A percentile compares a stretch with the other conserved stretches of the same genome.
Conservation (phyloP, 1,140 invertebrate genomes). For the Eufriesea mexicana region DNA sequence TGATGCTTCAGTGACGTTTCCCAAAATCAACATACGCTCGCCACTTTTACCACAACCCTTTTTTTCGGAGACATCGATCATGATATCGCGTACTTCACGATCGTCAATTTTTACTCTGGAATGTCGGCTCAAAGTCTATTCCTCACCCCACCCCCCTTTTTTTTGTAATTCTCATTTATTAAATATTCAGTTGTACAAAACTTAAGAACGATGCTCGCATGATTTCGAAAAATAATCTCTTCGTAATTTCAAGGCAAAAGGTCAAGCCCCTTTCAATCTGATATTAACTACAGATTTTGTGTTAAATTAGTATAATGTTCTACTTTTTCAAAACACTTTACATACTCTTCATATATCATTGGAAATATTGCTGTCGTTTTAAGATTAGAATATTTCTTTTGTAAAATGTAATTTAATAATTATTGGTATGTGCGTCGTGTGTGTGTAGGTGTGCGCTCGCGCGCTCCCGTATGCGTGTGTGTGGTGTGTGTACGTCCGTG, state of each 20-base stretch:
- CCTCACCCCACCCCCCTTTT: slow-evolving; percentile 44
- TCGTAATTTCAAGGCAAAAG: slow-evolving; percentile 21
- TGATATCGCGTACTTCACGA: slow-evolving; percentile 26
- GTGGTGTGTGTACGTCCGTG: not conserved
- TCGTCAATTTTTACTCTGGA: slow-evolving; percentile 53
- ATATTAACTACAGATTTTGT: slow-evolving; percentile 33
- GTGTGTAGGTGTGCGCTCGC: no score
- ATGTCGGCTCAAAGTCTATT: slow-evolving; percentile 58
- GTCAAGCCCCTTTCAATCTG: slow-evolving; percentile 7
- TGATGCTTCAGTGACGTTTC: slow-evolving; percentile 31
- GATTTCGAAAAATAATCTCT: slow-evolving; percentile 38
- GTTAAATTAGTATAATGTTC: slow-evolving; percentile 46
- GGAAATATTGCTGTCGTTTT: not conserved
- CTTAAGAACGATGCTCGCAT: not conserved
- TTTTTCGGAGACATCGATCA: slow-evolving; percentile 41
- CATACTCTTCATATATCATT: slow-evolving; percentile 26
- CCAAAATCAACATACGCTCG: slow-evolving; percentile 24
- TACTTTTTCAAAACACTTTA: slow-evolving; percentile 51
- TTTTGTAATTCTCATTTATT: slow-evolving; percentile 58
- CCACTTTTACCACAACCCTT: slow-evolving; percentile 20
- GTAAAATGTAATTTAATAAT: slow-evolving; percentile 18
- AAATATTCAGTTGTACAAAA: slow-evolving; percentile 48
- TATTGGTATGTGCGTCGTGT: not conserved
- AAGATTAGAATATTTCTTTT: not conserved
- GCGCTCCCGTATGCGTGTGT: no score